These are phyloP conservation scores for Gnathonemus echidnorhynchus DNA, from an alignment of 2,113 vertebrate genomes.

Conservation along the genomic window DNA sequence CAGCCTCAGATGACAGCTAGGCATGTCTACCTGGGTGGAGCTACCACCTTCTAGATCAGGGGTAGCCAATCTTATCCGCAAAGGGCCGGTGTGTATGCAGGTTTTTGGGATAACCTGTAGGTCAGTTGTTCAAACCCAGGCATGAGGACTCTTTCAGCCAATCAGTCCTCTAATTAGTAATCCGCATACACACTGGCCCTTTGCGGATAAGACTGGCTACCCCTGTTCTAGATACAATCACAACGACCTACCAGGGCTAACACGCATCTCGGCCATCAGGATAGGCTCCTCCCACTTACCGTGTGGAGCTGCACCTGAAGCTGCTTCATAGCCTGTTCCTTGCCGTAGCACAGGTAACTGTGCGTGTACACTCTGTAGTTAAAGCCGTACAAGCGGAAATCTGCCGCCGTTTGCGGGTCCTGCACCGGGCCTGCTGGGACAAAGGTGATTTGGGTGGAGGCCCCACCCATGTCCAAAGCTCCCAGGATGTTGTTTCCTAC, in stretches of 20 bases:
- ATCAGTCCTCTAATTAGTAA: no score
- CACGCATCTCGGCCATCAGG: neutral
- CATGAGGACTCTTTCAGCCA: no score
- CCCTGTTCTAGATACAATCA: neutral
- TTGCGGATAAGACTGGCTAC: no score
- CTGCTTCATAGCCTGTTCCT: constrained; percentile 51
- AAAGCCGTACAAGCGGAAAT: constrained; percentile 55
- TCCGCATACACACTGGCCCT: no score
- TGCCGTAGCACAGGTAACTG: constrained; percentile 72
- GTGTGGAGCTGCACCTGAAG: constrained; percentile 47
- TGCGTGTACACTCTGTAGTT: constrained; percentile 63
- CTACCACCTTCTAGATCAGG: neutral
- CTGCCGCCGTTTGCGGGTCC: constrained; percentile 41
- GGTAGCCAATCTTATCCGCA: no score
- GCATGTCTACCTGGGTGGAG: neutral
- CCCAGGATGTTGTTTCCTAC: constrained; percentile 44
- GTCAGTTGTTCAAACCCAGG: no score
- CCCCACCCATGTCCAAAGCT: constrained; percentile 69
- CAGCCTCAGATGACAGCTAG: neutral
- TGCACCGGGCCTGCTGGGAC: constrained; percentile 44
- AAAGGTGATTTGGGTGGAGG: constrained; percentile 73
- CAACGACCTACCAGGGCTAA: neutral
- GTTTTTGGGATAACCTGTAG: no score
- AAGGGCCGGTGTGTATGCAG: no score
- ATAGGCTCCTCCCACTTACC: constrained; percentile 44